Conservation (phyloP, 2,888 invertebrate species). For the Stegophylla sp. region DNA sequence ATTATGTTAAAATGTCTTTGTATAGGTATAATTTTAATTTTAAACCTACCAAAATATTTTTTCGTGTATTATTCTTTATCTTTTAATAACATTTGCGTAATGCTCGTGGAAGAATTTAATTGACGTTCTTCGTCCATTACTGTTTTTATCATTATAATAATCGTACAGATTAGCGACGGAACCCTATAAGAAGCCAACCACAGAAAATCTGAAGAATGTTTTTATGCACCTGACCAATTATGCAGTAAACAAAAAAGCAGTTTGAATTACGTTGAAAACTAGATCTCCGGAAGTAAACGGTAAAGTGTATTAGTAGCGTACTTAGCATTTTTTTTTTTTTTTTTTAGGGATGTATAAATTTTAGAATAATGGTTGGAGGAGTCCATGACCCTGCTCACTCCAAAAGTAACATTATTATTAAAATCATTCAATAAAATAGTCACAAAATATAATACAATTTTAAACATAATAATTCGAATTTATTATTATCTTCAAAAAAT, state of each 20-base stretch:
- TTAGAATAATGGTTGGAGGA: too few relatives aligned
- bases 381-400: neutral
- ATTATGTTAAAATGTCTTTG: too few relatives aligned
- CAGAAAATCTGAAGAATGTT: slow-evolving; percentile 82
- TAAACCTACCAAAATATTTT: too few relatives aligned
- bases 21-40: too few relatives aligned
- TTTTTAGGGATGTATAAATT: too few relatives aligned
- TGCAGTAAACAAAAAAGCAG: slow-evolving; percentile 90
- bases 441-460: neutral
- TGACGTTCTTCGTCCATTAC: too few relatives aligned
- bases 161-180: slow-evolving; percentile 35
- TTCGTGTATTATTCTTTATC: too few relatives aligned
- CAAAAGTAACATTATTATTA: neutral
- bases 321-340: neutral
- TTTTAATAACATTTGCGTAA: too few relatives aligned
- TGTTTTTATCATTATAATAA: neutral
- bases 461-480: too few relatives aligned
- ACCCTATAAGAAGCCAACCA: slow-evolving; percentile 80
- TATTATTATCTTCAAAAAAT: too few relatives aligned
- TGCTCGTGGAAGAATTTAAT: too few relatives aligned
- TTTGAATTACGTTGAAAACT: slow-evolving; percentile 82
- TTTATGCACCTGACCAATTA: slow-evolving; percentile 96
- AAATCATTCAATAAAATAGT: neutral
- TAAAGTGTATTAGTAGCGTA: slow-evolving; percentile 63
- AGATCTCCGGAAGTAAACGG: slow-evolving; percentile 88